Base-by-base conservation (phyloP, 2,797 vertebrate genomes). In the Alfaro cultratus region DNA sequence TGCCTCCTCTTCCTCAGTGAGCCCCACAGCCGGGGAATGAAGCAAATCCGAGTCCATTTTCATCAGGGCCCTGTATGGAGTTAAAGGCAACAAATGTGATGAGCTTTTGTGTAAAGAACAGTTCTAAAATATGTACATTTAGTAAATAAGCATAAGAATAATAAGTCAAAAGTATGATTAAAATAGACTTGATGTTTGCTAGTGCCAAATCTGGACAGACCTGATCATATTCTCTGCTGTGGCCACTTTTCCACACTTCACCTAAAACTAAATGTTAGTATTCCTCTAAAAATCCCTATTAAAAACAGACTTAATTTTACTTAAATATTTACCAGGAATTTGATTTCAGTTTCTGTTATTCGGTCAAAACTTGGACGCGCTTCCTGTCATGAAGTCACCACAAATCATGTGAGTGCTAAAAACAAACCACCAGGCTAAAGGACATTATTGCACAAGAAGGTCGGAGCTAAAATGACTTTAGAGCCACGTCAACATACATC, bases 1-100 rank as follows among this genome's bases (percentile, higher is more conserved):
- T 0, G 96, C 95, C 91, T 98, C 98, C 83, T 96, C 96, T 81
- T 98, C 98, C 89, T 98, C 98, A 26, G 96, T 95, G 26, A 97
- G 96, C 87, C 96, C 97, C 94, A 97, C 83, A 0, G 97, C 97
- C 13, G 97, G 97, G 5, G 97, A 97, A 87, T 96, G 97, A 78
- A 96, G 89, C 90, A 98, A 91, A 91, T 97, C 96, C 0, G 91
- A 78, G 80, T 97, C 96, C 96, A 97, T 96, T 87, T 95, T 96
- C 95, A 96, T 96, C 81, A 93, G 91, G 87, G 90, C 94, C 82
- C 96, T 96, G 46, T 8, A 31, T 74, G 31, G 39, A 34, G 49
- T 80, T 13, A 62, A 75, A 70, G 26, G 43, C 29, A 0, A 81
- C 10, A 36, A 13, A 46, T 60, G 5, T 26, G 8, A 46, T 67